phyloP scores from a whole-genome alignment of 2,113 vertebrate species.

The Channa maculata region DNA sequence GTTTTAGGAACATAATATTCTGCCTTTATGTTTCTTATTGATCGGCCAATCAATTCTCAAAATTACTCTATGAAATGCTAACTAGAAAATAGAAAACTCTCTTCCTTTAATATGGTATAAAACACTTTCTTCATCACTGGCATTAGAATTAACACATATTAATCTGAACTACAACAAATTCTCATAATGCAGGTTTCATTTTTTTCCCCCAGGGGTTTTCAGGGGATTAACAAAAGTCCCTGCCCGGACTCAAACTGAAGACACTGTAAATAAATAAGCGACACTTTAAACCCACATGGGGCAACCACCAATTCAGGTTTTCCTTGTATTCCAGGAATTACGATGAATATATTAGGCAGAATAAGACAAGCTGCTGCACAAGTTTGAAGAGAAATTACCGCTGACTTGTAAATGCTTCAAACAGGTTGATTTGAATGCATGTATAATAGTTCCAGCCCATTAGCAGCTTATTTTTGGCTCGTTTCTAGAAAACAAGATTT shows the following conservation, averaged over 20 bases:
- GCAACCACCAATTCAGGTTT: not conserved
- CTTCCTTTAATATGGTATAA: too few relatives aligned
- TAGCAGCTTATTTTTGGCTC: not conserved
- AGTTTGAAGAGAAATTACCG: not conserved
- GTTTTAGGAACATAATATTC: too few relatives aligned
- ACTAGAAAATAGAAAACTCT: too few relatives aligned
- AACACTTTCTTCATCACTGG: too few relatives aligned
- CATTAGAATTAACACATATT: too few relatives aligned
- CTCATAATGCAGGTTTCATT: not conserved
- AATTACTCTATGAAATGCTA: too few relatives aligned
- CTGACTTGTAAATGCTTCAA: not conserved
- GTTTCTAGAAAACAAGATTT: slow-evolving; percentile 22
- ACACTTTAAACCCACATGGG: not conserved
- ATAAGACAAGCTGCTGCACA: not conserved
- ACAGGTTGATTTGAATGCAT: slow-evolving; percentile 11
- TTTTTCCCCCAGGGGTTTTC: too few relatives aligned
- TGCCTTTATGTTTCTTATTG: too few relatives aligned
- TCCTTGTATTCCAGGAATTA: not conserved
- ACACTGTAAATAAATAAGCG: not conserved
- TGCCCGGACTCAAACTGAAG: not conserved
- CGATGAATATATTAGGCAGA: not conserved
- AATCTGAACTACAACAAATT: too few relatives aligned
- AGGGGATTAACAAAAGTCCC: too few relatives aligned
- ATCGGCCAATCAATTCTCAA: too few relatives aligned
- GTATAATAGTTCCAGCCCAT: slow-evolving; percentile 10